Evolutionary conservation across 2,113 vertebrate species (phyloP).

Genomic region (Actinemys pallida): DNA sequence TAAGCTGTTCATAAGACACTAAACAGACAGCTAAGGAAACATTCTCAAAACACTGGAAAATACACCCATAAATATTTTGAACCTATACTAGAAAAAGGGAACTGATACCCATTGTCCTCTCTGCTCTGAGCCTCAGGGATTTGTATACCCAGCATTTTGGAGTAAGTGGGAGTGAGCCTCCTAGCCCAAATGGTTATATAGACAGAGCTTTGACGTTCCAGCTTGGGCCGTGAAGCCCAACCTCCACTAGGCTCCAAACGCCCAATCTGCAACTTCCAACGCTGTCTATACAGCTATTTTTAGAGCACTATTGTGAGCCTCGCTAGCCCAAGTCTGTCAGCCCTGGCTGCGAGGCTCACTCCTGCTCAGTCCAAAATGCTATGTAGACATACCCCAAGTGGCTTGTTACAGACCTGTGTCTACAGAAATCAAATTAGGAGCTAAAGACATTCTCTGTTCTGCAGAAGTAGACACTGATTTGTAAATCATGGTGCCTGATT

Average conservation of each 20-base stretch:
- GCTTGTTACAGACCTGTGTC: constrained; percentile 6
- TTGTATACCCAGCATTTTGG: background rate
- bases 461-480: constrained; percentile 33
- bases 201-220: background rate
- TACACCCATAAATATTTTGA: background rate
- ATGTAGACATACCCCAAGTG: background rate
- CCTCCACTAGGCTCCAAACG: background rate
- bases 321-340: background rate
- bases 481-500: constrained; percentile 40
- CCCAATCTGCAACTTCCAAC: background rate
- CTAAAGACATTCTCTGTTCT: constrained; percentile 39
- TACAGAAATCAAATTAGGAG: constrained; percentile 29
- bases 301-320: background rate
- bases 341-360: background rate
- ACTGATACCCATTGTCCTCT: background rate
- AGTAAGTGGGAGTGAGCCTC: background rate
- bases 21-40: background rate
- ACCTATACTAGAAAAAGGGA: background rate
- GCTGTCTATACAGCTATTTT: background rate
- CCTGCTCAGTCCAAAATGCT: background rate
- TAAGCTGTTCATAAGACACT: background rate
- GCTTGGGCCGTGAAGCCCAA: background rate
- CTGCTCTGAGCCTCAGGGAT: background rate
- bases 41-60: background rate
- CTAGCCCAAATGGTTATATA: background rate